Conservation (phyloP, 2,113 vertebrate genomes). For the Chaenocephalus aceratus region DNA sequence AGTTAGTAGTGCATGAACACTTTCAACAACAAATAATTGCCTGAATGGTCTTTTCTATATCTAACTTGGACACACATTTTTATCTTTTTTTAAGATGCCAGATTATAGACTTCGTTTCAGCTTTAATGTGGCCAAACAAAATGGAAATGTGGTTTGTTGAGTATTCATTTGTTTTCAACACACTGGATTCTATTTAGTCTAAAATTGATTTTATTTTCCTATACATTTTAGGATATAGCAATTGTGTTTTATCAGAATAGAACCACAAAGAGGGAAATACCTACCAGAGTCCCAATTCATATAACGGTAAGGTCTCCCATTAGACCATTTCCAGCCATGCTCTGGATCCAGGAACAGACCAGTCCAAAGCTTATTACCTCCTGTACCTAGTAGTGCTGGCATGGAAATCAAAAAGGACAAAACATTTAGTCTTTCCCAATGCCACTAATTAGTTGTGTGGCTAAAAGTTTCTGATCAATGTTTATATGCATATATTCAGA, state of each 20-base stretch:
- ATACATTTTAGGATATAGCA: neutral
- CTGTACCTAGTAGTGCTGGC: conserved; percentile 12
- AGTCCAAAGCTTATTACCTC: conserved; percentile 81
- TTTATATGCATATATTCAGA: neutral
- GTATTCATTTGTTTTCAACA: too few species aligned
- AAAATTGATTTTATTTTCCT: neutral
- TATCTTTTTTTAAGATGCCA: too few species aligned
- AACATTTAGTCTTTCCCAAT: neutral
- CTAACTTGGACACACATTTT: too few species aligned
- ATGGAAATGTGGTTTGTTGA: too few species aligned
- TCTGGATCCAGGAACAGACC: conserved; percentile 87
- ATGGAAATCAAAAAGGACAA: neutral
- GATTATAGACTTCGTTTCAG: too few species aligned
- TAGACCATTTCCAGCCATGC: conserved; percentile 90
- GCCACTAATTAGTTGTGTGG: neutral
- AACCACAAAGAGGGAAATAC: neutral
- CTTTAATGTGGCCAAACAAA: too few species aligned
- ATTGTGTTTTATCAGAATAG: neutral
- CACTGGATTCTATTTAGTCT: neutral
- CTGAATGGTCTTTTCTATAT: too few species aligned
- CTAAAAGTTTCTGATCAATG: neutral
- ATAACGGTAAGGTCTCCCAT: conserved; percentile 87
- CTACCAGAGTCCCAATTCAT: conserved; percentile 92
- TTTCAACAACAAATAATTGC: too few species aligned
- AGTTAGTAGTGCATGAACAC: too few species aligned